Evolutionary conservation across 2,113 vertebrate species (phyloP).

Genomic region (Laterallus jamaicensis): DNA sequence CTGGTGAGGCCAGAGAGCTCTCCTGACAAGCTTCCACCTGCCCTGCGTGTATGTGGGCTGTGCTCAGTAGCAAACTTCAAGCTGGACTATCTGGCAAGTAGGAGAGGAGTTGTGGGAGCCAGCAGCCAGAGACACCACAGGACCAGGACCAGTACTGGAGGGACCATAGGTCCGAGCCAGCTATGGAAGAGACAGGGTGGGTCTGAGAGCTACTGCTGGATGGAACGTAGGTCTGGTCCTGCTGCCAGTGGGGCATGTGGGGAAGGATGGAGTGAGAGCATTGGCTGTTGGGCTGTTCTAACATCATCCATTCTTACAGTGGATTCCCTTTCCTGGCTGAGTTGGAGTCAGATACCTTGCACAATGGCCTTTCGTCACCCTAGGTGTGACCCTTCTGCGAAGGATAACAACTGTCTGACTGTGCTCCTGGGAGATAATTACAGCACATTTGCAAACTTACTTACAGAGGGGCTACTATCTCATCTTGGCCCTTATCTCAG

Average conservation of each 20-base stretch:
- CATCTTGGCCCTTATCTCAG: background rate
- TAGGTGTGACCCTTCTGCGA: background rate
- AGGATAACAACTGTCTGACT: background rate
- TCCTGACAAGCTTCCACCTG: background rate
- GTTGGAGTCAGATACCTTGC: background rate
- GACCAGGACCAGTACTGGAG: background rate
- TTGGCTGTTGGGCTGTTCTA: background rate
- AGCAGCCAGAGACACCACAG: background rate
- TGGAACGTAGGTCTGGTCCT: background rate
- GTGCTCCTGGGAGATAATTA: background rate
- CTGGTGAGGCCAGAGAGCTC: background rate
- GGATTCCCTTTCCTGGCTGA: background rate
- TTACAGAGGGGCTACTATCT: background rate
- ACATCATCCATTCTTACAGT: background rate
- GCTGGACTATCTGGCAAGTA: background rate
- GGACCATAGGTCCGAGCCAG: background rate
- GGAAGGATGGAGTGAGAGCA: background rate
- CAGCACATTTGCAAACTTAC: background rate
- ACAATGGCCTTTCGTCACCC: background rate
- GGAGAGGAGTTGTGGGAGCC: background rate
- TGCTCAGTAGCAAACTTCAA: background rate
- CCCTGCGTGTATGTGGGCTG: fast-evolving
- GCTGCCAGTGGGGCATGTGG: background rate
- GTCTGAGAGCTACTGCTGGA: background rate
- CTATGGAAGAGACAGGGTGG: background rate